Base-by-base conservation (phyloP, 2,888 invertebrate genomes). In the Acleris emargana region DNA sequence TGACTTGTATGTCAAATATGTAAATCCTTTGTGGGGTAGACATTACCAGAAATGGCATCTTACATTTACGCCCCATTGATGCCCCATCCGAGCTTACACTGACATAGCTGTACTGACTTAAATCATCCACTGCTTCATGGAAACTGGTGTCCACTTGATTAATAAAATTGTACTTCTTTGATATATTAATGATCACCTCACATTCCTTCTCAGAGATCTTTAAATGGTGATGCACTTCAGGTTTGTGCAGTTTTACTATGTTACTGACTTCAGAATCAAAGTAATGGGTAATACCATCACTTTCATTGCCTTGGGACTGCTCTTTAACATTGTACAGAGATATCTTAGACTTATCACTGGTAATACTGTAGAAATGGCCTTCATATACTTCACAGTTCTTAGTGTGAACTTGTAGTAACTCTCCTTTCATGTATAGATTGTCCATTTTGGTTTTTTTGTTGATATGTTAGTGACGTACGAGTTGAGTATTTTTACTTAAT, bases 1-100 rank as follows among this genome's bases (percentile, higher is more conserved):
- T 88, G 6, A 87, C 90, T 81, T 93, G 88, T 57, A 82, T 88
- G 71, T 93, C 93, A 82, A 93, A 93, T 63, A 93, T 91, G 70
- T 91, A 93, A 42, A 93, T 91, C 69, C 92, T 88, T 7, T 80
- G 78, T 3, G 88, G 86, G 62, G 91, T 91, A 5, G 93, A 88
- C 55, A 93, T 61, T 1, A 91, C 86, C 42, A 93, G 68, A 66
- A 93, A 89, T 18, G 93, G 91, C 86, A 93, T 86, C 73, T 89
- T 90, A 68, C 90, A 91, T 73, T 93, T 93, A 51, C 93, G 78
- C 0, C 92, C 93, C 89, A 93, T 89, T 50, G 82, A 82, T n/a
- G 92, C 87, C 47, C 93, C 91, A 74, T 93, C 93, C 7, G 86
- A 87, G 64, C 92, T 90, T 1, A 93, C 69, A 45, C 81, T 89